phyloP scores from a whole-genome alignment of 2,888 invertebrate species.

The Omphaloscelis lunosa region DNA sequence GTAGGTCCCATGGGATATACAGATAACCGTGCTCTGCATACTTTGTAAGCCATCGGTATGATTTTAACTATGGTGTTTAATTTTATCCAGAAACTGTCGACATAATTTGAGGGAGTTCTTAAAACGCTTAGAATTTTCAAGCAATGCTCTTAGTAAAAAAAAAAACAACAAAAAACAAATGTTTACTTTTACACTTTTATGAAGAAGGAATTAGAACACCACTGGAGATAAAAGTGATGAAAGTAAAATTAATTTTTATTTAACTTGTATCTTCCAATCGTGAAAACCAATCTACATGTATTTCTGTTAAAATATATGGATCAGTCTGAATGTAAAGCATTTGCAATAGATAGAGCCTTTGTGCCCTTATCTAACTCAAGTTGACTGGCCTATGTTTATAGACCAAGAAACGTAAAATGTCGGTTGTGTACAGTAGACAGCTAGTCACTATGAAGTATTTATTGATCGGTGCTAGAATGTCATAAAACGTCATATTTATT shows the following conservation, averaged over 20 bases:
- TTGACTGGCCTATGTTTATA: conserved; percentile 50
- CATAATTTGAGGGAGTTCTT: neutral
- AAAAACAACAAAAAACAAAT: too few species aligned
- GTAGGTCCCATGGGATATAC: conserved; percentile 59
- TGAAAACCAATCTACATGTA: conserved; percentile 20
- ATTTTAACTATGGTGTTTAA: conserved; percentile 23
- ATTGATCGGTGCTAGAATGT: conserved; percentile 38
- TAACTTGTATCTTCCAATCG: neutral
- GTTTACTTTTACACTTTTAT: neutral
- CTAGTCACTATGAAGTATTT: conserved; percentile 47
- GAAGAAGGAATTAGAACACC: neutral
- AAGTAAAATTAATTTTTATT: conserved; percentile 3
- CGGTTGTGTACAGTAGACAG: conserved; percentile 16
- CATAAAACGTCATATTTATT: conserved; percentile 54
- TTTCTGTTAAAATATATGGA: conserved; percentile 40
- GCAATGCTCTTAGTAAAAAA: too few species aligned
- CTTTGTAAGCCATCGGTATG: conserved; percentile 32
- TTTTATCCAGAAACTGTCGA: conserved; percentile 10
- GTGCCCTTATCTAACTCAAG: conserved; percentile 47
- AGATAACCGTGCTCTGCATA: conserved; percentile 48
- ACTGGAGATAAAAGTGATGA: neutral
- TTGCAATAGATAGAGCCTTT: conserved; percentile 46
- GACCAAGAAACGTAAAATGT: conserved; percentile 46
- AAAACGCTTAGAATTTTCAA: neutral
- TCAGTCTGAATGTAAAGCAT: conserved; percentile 42